Conservation (phyloP, 2,113 vertebrate species). For the Mustela lutreola region DNA sequence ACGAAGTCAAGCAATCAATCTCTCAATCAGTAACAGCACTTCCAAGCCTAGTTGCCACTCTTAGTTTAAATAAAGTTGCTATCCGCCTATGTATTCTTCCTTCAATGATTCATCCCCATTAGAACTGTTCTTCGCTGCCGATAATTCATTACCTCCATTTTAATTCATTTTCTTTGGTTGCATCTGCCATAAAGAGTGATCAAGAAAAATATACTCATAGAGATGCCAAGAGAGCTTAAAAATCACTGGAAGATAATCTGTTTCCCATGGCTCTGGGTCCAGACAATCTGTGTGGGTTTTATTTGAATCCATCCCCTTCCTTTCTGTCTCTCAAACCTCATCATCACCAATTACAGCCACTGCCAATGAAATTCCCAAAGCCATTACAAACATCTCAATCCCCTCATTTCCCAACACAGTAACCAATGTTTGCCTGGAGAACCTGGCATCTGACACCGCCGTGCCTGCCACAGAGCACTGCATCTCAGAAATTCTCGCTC, state of each 20-base stretch:
- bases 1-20: neutral
- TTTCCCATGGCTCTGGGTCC: neutral
- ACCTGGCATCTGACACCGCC: fast-evolving
- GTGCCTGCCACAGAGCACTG: neutral
- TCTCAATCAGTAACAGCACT: neutral
- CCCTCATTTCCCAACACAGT: neutral
- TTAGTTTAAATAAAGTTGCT: neutral
- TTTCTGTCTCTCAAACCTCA: neutral
- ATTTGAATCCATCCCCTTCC: neutral
- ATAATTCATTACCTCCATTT: neutral
- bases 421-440: neutral
- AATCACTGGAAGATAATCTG: neutral
- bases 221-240: neutral
- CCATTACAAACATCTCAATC: neutral
- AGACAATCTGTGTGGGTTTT: neutral
- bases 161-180: neutral
- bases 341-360: neutral
- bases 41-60: neutral
- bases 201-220: neutral
- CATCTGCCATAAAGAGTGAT: neutral
- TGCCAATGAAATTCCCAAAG: slow-evolving; percentile 22
- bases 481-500: neutral
- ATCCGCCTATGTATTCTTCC: neutral
- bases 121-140: neutral
- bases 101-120: neutral